Percentiles rank a stretch among this genome's conserved stretches.
These are phyloP conservation scores for Meteorus sp. DNA, from an alignment of 1,140 invertebrate species.

Conservation along the genomic window DNA sequence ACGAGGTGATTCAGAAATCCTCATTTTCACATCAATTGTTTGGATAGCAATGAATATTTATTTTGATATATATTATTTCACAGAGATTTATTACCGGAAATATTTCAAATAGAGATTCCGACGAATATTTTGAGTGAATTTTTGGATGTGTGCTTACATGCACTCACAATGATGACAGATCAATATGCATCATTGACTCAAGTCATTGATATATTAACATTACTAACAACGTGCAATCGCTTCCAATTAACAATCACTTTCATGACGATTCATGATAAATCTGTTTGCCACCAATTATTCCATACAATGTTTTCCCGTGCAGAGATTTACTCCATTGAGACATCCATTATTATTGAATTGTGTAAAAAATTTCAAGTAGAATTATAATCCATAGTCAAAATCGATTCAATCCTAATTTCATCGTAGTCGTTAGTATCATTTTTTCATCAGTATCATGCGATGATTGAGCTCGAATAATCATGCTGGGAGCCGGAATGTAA, in stretches of 20 bases:
- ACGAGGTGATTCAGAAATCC: conserved; percentile 25
- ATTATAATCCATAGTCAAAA: too few relatives aligned
- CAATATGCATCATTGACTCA: conserved; percentile 31
- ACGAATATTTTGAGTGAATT: conserved; percentile 37
- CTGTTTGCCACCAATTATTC: conserved; percentile 32
- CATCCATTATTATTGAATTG: background rate
- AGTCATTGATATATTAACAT: conserved; percentile 36
- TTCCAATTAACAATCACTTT: conserved; percentile 40
- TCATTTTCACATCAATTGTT: background rate
- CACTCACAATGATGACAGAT: conserved; percentile 10
- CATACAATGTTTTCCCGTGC: too few relatives aligned
- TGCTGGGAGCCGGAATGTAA: too few relatives aligned
- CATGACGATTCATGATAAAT: conserved; percentile 32
- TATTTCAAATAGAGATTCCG: conserved; percentile 31
- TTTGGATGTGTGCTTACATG: conserved; percentile 26
- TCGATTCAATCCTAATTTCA: too few relatives aligned
- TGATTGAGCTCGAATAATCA: too few relatives aligned
- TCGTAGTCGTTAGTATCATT: too few relatives aligned
- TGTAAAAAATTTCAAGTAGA: background rate
- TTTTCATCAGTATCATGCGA: too few relatives aligned
- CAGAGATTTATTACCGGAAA: conserved; percentile 3
- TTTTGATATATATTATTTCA: conserved; percentile 6
- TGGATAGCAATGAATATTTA: background rate
- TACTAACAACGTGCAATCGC: conserved; percentile 40
- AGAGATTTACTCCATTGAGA: too few relatives aligned